Conservation (phyloP, 2,888 invertebrate species). For the Chrysolina americana region DNA sequence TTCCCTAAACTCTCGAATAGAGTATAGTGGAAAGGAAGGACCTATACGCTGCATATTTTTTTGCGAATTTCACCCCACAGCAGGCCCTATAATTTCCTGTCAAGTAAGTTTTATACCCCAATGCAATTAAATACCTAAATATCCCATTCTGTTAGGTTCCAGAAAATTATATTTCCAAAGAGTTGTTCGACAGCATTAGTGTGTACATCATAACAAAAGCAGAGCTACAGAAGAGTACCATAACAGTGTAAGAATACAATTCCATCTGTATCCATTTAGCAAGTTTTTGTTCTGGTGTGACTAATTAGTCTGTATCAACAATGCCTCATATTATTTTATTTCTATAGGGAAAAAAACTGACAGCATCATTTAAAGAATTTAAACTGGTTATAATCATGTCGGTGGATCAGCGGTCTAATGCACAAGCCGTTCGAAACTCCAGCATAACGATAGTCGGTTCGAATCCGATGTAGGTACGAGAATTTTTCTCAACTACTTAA, state of each 20-base stretch:
- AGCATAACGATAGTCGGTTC: too few species aligned
- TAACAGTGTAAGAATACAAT: constrained; percentile 85
- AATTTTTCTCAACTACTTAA: too few species aligned
- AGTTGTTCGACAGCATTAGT: constrained; percentile 93
- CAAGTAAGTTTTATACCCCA: constrained; percentile 74
- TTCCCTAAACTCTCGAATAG: constrained; percentile 9
- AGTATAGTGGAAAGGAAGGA: constrained; percentile 73
- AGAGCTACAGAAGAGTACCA: constrained; percentile 89
- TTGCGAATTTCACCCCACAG: constrained; percentile 83
- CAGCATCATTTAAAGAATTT: too few species aligned
- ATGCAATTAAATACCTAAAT: constrained; percentile 11
- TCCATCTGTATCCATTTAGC: background rate
- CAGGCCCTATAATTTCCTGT: constrained; percentile 88
- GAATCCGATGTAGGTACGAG: too few species aligned
- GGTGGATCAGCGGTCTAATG: too few species aligned
- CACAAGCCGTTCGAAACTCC: too few species aligned
- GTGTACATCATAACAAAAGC: constrained; percentile 97
- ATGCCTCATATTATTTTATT: too few species aligned
- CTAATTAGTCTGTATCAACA: background rate
- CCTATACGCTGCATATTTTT: constrained; percentile 87
- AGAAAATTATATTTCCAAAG: constrained; percentile 91
- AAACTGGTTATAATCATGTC: too few species aligned
- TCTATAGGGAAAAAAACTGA: too few species aligned
- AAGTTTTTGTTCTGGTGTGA: too few species aligned
- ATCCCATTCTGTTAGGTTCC: constrained; percentile 70